phyloP scores from a whole-genome alignment of 2,113 vertebrate genomes.

The Perca schrenkii region DNA sequence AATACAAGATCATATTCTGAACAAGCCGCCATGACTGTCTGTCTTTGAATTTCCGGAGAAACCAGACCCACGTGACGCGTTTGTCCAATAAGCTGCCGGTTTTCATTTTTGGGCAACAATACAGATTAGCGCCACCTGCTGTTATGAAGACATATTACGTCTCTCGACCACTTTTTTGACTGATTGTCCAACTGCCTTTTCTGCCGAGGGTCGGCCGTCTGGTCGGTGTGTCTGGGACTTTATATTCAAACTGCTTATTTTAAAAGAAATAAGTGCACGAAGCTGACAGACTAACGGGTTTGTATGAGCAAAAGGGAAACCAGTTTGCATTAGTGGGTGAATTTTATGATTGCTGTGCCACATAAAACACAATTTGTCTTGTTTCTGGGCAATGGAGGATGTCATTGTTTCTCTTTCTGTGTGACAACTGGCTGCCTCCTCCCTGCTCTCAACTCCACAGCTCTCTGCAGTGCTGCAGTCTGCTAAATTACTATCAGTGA shows the following conservation, averaged over 20 bases:
- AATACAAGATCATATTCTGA: no score
- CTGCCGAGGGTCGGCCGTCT: no score
- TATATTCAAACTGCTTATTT: conserved; percentile 15
- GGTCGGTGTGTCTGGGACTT: no score
- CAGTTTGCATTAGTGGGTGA: conserved; percentile 15
- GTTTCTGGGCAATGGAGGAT: conserved; percentile 58
- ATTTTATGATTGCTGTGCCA: conserved; percentile 28
- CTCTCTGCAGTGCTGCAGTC: conserved; percentile 83
- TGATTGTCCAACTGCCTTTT: no score
- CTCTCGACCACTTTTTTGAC: no score
- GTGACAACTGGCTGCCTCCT: conserved; percentile 66
- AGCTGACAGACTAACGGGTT: background rate
- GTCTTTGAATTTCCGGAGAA: no score
- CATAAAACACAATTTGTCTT: conserved; percentile 19
- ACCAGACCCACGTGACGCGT: no score
- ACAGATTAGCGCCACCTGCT: no score
- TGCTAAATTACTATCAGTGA: conserved; percentile 79
- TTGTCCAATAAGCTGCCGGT: no score
- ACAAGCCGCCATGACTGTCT: no score
- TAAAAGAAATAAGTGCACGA: background rate
- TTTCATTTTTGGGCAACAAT: no score
- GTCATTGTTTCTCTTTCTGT: conserved; percentile 62
- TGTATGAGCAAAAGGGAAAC: conserved; percentile 13
- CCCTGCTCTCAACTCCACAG: conserved; percentile 58
- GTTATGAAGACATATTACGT: no score